Conservation (phyloP, 1,140 invertebrate species). For the Oncopeltus fasciatus region DNA sequence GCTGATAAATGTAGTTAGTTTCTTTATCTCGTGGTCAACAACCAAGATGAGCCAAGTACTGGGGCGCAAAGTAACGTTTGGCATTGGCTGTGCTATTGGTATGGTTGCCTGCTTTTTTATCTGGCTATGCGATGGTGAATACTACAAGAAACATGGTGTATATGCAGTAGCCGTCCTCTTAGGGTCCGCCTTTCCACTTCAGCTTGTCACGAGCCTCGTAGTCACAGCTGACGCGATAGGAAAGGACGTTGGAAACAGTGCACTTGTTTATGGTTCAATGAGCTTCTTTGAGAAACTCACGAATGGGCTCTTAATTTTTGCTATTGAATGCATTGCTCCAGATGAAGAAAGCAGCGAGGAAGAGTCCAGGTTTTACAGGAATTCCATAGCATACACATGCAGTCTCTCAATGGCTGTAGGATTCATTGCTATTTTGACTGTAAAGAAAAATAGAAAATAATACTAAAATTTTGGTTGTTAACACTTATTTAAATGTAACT, state of each 20-base stretch:
- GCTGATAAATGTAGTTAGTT: constrained; percentile 71
- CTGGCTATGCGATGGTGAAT: constrained; percentile 39
- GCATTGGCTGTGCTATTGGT: constrained; percentile 48
- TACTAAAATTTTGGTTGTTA: not conserved
- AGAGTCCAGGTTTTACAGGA: not conserved
- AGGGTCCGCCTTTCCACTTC: constrained; percentile 67
- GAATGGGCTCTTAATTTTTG: constrained; percentile 52
- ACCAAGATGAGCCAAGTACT: constrained; percentile 46
- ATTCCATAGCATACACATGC: not conserved
- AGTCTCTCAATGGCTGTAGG: not conserved
- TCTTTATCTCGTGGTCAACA: constrained; percentile 57
- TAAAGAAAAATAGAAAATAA: not conserved
- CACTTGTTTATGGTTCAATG: constrained; percentile 93
- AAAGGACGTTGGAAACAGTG: constrained; percentile 66
- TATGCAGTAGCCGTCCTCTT: constrained; percentile 59
- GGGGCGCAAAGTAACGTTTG: constrained; percentile 58
- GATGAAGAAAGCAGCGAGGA: not conserved
- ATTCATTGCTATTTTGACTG: not conserved
- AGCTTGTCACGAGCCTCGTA: constrained; percentile 77
- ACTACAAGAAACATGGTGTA: constrained; percentile 48
- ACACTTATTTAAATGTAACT: not conserved
- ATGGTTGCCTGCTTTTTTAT: constrained; percentile 53
- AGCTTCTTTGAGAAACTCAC: constrained; percentile 87
- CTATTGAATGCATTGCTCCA: not conserved
- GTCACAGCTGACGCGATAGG: constrained; percentile 84